phyloP scores from a whole-genome alignment of 2,113 vertebrate genomes.

The Scopus umbretta region DNA sequence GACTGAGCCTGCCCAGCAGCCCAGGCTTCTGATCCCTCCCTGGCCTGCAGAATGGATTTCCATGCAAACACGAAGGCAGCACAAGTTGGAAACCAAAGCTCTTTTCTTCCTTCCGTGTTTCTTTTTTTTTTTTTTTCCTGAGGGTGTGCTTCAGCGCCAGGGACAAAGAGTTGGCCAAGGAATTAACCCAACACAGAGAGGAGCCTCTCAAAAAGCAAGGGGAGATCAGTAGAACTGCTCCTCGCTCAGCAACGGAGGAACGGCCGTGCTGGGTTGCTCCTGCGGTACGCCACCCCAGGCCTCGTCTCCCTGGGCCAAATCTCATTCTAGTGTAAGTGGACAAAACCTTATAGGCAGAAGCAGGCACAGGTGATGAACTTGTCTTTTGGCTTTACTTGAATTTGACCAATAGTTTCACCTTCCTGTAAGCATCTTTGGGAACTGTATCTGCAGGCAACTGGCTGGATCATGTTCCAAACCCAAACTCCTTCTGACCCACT shows the following conservation, averaged over 20 bases:
- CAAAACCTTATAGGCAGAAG: neutral
- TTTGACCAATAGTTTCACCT: neutral
- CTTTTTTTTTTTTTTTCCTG: neutral
- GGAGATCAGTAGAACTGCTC: neutral
- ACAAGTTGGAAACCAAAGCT: neutral
- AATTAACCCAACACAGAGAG: neutral
- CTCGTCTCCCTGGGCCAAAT: neutral
- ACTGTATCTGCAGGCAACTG: neutral
- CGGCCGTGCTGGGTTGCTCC: accelerated
- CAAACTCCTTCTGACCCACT: neutral
- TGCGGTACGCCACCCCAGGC: accelerated
- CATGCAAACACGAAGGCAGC: neutral
- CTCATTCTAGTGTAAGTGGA: neutral
- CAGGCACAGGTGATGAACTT: neutral
- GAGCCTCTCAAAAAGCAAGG: neutral
- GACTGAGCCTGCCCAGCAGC: neutral
- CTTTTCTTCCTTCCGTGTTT: neutral
- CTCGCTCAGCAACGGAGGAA: neutral
- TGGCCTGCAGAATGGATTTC: neutral
- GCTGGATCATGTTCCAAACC: neutral
- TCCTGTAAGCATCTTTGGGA: neutral
- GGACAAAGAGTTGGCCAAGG: neutral
- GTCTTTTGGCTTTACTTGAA: neutral
- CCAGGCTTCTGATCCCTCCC: neutral
- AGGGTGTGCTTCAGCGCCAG: neutral